phyloP scores from a whole-genome alignment of 2,113 vertebrate genomes.

The Hippocampus barbouri region DNA sequence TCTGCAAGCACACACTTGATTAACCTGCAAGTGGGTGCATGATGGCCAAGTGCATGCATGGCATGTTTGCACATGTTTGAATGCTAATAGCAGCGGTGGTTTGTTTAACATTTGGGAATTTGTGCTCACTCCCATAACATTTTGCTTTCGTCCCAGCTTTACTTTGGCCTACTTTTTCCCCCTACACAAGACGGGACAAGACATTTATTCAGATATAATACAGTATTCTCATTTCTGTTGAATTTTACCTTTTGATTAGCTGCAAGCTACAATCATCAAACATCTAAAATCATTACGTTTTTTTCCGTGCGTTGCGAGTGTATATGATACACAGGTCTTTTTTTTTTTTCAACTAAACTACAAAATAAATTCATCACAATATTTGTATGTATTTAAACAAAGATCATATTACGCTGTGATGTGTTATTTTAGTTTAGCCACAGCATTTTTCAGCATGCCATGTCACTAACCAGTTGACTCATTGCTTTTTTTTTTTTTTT shows the following conservation, averaged over 20 bases:
- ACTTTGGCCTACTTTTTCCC: background rate
- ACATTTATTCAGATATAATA: too few relatives aligned
- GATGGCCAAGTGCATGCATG: background rate
- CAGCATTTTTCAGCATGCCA: background rate
- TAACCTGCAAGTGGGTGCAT: background rate
- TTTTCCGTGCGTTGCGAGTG: background rate
- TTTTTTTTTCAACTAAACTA: background rate
- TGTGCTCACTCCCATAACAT: background rate
- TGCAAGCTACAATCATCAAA: background rate
- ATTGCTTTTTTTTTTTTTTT: constrained; percentile 6
- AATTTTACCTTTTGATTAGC: background rate
- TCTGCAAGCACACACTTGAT: constrained; percentile 1
- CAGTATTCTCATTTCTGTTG: background rate
- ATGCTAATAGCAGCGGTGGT: background rate
- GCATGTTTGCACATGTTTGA: background rate
- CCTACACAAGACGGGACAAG: background rate
- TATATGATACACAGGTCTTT: background rate
- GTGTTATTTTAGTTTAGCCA: too few relatives aligned
- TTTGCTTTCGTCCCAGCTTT: background rate
- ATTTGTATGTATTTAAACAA: background rate
- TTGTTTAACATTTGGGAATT: background rate
- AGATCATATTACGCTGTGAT: background rate
- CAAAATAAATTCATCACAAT: background rate
- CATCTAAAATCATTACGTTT: background rate
- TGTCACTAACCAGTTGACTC: constrained; percentile 15